phyloP scores from a whole-genome alignment of 2,797 vertebrate genomes.

The Enteromius paludinosus region DNA sequence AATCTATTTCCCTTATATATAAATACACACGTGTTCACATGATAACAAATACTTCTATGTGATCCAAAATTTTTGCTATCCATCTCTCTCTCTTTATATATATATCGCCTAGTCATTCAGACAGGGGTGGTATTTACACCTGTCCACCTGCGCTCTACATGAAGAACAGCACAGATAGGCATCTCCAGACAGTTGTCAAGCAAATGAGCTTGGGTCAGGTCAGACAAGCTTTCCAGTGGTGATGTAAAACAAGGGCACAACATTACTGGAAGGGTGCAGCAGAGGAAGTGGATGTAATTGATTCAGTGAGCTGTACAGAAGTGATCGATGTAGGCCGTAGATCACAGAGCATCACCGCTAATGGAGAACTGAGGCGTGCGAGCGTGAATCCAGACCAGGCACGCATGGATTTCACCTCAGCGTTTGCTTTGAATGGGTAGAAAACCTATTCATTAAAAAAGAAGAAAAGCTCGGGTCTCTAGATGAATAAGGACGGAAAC shows the following conservation, averaged over 20 bases:
- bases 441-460: neutral
- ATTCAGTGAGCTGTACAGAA: neutral
- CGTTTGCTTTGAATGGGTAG: neutral
- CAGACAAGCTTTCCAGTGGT: neutral
- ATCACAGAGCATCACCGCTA: neutral
- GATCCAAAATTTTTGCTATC: too few species aligned
- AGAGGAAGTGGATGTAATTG: conserved; percentile 4
- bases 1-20: too few species aligned
- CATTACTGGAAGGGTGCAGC: neutral
- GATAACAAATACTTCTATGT: too few species aligned
- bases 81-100: too few species aligned
- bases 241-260: neutral
- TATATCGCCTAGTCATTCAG: neutral
- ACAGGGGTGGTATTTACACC: neutral
- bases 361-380: neutral
- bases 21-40: too few species aligned
- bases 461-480: neutral
- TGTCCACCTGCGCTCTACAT: neutral
- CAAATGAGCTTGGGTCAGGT: neutral
- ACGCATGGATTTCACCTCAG: neutral
- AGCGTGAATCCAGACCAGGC: neutral
- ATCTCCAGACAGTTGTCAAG: conserved; percentile 4
- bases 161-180: neutral
- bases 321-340: conserved; percentile 20
- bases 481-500: neutral